Evolutionary conservation across 2,113 vertebrate species (phyloP), one percentile per base, ranked within the genome.

Genomic region (Xiphias gladius): DNA sequence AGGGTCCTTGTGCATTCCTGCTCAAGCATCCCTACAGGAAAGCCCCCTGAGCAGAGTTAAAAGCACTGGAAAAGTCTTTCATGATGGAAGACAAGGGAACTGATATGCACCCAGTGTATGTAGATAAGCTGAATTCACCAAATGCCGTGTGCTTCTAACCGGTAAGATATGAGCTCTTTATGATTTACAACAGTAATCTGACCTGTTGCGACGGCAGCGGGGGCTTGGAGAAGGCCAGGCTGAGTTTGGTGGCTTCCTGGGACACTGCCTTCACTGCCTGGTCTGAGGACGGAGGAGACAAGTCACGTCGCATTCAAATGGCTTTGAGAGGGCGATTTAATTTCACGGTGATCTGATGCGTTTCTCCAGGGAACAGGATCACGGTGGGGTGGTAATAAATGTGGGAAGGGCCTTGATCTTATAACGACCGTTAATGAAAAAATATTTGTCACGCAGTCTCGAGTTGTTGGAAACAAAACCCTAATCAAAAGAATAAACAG

Each of bases 241-340:
- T 98, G 83, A 99, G 94, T 84, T 96, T 96, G 0, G 96, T 97
- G 76, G 97, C 97, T 93, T 98, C 97, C 73, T 96, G 95, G 0
- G 97, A 97, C 0, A 95, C 92, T 0, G 85, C 82, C 79, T 94
- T 95, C 37, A 96, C 97, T 0, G 97, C 93, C 80, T 96, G 96
- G 82, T 89, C 98, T 99, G 88, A 79, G 37, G 37, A 88, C 8
- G 88, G 16, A 57, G 12, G 37, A 43, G 7, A 85, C 26, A 37
- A n/a, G 7, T 16, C 13, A 73, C 2, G 11, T 61, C 16, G 46
- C 14, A 14, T 48, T 61, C 32, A 46, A 76, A 55, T 0, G 5
- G 9, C n/a, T 41, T n/a, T 10, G 2, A 30, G 28, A 14, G 10
- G 4, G 13, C 22, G 43, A 14, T 64, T 20, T 59, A 13, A 22